Percentiles rank a stretch among this genome's conserved stretches.
Evolutionary conservation across 2,888 invertebrate genomes (phyloP).

Genomic region (Calameuta filiformis): DNA sequence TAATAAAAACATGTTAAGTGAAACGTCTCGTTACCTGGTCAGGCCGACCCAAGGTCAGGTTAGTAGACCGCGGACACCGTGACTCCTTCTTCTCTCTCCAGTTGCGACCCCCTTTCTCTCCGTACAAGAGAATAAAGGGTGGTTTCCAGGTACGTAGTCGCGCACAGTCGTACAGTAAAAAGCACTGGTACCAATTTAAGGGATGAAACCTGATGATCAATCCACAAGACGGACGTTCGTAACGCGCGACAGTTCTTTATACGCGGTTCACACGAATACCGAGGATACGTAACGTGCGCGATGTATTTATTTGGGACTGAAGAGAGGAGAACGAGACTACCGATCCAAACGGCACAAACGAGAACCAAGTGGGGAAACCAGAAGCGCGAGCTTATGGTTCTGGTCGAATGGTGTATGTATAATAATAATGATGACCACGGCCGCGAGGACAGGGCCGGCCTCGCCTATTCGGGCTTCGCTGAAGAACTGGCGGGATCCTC

Average conservation of each 20-base stretch:
- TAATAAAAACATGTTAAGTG: neutral
- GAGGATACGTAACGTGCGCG: neutral
- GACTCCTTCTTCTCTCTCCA: slow-evolving; percentile 16
- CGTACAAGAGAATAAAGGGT: neutral
- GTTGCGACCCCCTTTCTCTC: neutral
- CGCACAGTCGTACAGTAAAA: neutral
- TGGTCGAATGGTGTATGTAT: neutral
- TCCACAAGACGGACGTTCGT: neutral
- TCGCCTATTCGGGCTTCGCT: slow-evolving; percentile 49
- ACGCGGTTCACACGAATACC: neutral
- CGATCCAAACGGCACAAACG: neutral
- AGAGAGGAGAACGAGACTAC: neutral
- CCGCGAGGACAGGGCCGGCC: slow-evolving; percentile 27
- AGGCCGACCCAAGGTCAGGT: slow-evolving; percentile 62
- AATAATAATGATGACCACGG: slow-evolving; percentile 1
- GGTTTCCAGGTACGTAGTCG: neutral
- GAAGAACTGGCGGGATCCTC: slow-evolving; percentile 51
- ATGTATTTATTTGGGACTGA: neutral
- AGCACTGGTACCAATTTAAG: neutral
- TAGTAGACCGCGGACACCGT: slow-evolving; percentile 53
- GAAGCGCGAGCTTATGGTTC: neutral
- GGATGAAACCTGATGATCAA: neutral
- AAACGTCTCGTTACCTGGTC: slow-evolving; percentile 49
- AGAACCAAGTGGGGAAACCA: neutral
- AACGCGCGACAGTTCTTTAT: neutral